phyloP scores from a whole-genome alignment of 2,797 vertebrate genomes.

The Pseudochirops corinnae region DNA sequence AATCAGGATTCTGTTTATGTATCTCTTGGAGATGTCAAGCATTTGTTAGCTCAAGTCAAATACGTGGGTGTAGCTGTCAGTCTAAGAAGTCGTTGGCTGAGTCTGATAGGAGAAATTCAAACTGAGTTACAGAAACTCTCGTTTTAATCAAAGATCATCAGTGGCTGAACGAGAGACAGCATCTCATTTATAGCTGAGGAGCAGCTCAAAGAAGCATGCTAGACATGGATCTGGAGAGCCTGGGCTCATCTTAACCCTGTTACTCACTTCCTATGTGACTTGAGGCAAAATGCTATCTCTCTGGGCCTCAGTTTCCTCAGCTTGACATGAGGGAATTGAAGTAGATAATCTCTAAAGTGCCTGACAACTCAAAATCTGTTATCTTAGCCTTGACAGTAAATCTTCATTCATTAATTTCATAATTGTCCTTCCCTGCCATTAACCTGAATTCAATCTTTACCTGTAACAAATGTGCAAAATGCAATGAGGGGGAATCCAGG shows the following conservation, averaged over 20 bases:
- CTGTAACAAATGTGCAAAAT: neutral
- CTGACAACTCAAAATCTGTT: conserved; percentile 2
- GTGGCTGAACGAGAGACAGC: neutral
- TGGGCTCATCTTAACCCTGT: neutral
- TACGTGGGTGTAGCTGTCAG: conserved; percentile 11
- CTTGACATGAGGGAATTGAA: neutral
- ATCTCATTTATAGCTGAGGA: neutral
- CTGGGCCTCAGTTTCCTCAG: neutral
- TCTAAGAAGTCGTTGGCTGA: conserved; percentile 24
- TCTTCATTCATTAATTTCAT: conserved; percentile 12
- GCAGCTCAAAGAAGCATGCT: neutral
- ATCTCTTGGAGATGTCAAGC: neutral
- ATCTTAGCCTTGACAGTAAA: neutral
- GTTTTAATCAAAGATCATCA: neutral
- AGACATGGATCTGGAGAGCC: neutral
- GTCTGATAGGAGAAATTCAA: conserved; percentile 14
- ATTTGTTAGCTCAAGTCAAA: conserved; percentile 31
- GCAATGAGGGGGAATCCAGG: neutral
- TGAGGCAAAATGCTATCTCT: neutral
- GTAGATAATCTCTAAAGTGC: conserved; percentile 14
- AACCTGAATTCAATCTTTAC: conserved; percentile 16
- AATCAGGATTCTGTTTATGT: neutral
- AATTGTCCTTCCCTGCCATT: neutral
- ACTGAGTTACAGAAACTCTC: neutral
- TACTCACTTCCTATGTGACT: neutral